Conservation (phyloP, 2,888 invertebrate species). For the Ecliptopera silaceata region DNA sequence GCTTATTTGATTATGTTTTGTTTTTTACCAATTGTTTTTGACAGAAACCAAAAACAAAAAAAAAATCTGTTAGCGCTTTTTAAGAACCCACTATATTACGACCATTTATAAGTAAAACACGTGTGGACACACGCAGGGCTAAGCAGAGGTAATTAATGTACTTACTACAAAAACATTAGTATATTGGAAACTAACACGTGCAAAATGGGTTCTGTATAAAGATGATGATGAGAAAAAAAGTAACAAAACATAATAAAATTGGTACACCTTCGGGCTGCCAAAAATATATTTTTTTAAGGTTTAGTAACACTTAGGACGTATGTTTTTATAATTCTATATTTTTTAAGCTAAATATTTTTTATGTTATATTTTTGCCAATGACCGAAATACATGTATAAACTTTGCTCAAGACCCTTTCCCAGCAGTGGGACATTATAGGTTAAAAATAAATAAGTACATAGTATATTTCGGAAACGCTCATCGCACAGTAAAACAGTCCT, state of each 20-base stretch:
- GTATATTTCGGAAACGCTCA: neutral
- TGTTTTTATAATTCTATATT: too few species aligned
- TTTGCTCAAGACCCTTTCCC: too few species aligned
- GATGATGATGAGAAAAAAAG: too few species aligned
- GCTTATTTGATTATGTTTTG: too few species aligned
- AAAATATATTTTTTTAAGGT: too few species aligned
- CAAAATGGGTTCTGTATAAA: constrained; percentile 32
- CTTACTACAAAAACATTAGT: constrained; percentile 13
- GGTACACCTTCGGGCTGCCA: too few species aligned
- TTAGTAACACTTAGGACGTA: too few species aligned
- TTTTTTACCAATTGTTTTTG: neutral
- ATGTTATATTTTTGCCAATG: too few species aligned
- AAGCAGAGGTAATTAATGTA: constrained; percentile 69
- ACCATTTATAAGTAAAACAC: constrained; percentile 46
- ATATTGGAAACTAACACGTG: constrained; percentile 62
- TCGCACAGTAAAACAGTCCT: neutral
- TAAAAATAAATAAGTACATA: neutral
- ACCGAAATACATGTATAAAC: too few species aligned
- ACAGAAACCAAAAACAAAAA: neutral
- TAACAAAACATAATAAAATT: too few species aligned
- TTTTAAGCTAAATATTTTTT: too few species aligned
- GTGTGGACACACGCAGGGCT: constrained; percentile 50
- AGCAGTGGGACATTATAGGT: too few species aligned
- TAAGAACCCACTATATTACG: neutral
- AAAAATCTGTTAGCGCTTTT: neutral